These are phyloP conservation scores for Serripes groenlandicus DNA, from an alignment of 2,888 invertebrate species.

Conservation along the genomic window DNA sequence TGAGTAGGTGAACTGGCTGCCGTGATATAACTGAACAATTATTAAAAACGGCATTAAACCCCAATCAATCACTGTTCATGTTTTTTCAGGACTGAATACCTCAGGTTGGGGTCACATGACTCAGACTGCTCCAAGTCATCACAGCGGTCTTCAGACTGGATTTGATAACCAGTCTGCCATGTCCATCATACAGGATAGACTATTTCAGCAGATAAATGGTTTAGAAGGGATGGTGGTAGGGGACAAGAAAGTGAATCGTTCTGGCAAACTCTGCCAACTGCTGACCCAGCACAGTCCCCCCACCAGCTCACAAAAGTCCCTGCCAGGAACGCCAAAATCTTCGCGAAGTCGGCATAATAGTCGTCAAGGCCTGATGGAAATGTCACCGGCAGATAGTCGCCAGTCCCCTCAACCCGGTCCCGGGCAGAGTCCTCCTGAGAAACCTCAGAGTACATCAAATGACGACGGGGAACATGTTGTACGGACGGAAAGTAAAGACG, in stretches of 20 bases:
- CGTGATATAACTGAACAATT: too few species aligned
- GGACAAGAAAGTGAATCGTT: conserved; percentile 59
- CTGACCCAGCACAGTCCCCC: conserved; percentile 73
- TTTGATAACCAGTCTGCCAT: conserved; percentile 13
- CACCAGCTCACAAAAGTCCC: conserved; percentile 43
- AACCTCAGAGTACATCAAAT: conserved; percentile 84
- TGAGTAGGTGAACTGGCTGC: too few species aligned
- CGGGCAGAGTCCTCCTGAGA: conserved; percentile 81
- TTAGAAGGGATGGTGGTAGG: conserved; percentile 8
- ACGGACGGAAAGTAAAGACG: conserved; percentile 60
- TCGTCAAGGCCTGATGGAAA: conserved; percentile 61
- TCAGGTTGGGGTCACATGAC: conserved; percentile 19
- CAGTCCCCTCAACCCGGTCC: conserved; percentile 83
- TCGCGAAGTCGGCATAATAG: conserved; percentile 58
- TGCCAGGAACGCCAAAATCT: conserved; percentile 54
- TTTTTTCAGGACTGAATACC: conserved; percentile 16
- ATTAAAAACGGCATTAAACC: too few species aligned
- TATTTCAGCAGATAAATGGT: conserved; percentile 45
- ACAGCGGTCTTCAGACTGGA: not conserved
- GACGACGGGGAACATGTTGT: conserved; percentile 74
- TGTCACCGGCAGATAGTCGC: conserved; percentile 79
- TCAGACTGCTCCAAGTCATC: conserved; percentile 16
- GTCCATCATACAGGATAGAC: conserved; percentile 11
- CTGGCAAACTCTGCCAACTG: conserved; percentile 79
- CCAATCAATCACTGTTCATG: too few species aligned